Conservation (phyloP, 2,113 vertebrate genomes). For the Craseonycteris thonglongyai region DNA sequence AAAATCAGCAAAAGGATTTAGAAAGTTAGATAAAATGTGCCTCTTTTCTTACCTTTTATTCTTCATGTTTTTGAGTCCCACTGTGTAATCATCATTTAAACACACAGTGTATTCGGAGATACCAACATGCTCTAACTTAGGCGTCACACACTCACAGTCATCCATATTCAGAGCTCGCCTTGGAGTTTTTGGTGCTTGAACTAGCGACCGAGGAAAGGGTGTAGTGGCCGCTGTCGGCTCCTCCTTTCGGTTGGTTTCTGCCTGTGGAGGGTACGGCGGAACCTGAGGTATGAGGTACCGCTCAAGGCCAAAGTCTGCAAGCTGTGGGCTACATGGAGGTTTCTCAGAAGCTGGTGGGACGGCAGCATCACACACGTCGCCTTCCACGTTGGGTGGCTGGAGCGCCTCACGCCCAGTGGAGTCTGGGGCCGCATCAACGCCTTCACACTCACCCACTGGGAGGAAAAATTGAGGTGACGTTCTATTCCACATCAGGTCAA, state of each 20-base stretch:
- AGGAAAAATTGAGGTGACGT: constrained; percentile 6
- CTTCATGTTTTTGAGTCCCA: constrained; percentile 82
- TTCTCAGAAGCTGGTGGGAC: constrained; percentile 28
- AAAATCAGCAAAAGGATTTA: background rate
- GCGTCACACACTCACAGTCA: constrained; percentile 81
- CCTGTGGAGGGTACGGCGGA: constrained; percentile 2
- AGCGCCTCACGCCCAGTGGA: background rate
- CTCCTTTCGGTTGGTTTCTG: background rate
- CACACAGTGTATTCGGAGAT: constrained; percentile 86
- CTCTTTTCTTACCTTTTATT: constrained; percentile 71
- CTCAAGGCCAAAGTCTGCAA: constrained; percentile 92
- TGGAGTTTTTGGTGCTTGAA: constrained; percentile 81
- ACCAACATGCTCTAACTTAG: constrained; percentile 86
- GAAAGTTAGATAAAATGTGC: background rate
- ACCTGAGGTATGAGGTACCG: constrained; percentile 79
- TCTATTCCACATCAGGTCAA: background rate
- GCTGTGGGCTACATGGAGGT: constrained; percentile 79
- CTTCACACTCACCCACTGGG: constrained; percentile 46
- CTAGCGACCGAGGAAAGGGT: background rate
- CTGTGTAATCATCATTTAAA: constrained; percentile 91
- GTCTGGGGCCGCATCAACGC: background rate
- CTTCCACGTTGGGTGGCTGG: constrained; percentile 38
- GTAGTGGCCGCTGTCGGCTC: constrained; percentile 26
- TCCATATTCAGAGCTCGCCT: constrained; percentile 85
- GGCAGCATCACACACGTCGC: background rate